Percentiles rank a stretch among this genome's conserved stretches.
Conservation (phyloP, 2,113 vertebrate species). For the Rhadina sibilatrix region DNA sequence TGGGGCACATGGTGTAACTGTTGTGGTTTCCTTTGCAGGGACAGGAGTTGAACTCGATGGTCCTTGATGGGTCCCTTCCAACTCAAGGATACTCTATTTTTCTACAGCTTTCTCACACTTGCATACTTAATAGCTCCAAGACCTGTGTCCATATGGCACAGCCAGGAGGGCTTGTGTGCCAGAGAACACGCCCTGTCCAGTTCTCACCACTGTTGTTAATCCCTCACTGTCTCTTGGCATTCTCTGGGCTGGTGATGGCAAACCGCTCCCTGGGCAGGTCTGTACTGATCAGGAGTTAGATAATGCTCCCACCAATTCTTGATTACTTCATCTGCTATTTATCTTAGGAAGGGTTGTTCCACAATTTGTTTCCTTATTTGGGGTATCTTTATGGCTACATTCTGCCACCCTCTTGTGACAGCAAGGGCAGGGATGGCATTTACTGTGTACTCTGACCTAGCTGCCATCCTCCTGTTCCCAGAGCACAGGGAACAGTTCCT, state of each 20-base stretch:
- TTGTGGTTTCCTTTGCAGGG: not conserved
- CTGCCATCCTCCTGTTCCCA: not conserved
- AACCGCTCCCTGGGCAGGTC: not conserved
- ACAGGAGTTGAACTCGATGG: too few species aligned
- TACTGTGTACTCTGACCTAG: not conserved
- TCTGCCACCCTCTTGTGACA: not conserved
- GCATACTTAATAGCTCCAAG: not conserved
- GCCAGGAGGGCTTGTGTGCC: not conserved
- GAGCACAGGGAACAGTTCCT: too few species aligned
- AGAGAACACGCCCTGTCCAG: accelerated
- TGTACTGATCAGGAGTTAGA: not conserved
- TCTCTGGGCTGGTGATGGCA: not conserved
- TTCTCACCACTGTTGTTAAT: accelerated
- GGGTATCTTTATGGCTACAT: not conserved
- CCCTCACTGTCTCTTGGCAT: accelerated
- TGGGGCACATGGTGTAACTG: too few species aligned
- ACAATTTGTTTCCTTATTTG: not conserved
- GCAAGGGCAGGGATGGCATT: not conserved
- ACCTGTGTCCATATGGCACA: accelerated
- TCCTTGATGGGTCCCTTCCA: not conserved
- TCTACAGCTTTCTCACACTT: not conserved
- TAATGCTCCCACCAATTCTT: not conserved
- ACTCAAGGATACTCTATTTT: not conserved
- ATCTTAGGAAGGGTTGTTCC: not conserved
- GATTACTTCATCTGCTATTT: not conserved